Percentiles rank a stretch among this genome's conserved stretches.
These are phyloP conservation scores for Shargacucullia verbasci DNA, from an alignment of 2,888 invertebrate genomes.

Conservation along the genomic window DNA sequence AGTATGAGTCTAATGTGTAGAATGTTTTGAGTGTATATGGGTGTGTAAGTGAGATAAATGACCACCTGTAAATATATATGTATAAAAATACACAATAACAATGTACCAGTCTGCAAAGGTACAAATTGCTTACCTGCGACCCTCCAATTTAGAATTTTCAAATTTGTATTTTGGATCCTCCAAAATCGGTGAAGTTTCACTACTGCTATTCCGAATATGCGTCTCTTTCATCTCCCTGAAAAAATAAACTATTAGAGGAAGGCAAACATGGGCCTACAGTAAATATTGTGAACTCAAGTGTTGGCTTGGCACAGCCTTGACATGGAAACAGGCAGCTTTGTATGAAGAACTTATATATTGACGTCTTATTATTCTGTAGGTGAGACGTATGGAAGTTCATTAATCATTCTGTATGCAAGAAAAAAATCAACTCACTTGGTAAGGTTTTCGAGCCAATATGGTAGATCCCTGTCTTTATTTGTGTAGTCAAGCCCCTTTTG, in stretches of 20 bases:
- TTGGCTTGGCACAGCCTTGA: slow-evolving; percentile 66
- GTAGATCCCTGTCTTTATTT: slow-evolving; percentile 72
- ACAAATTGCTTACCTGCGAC: slow-evolving; percentile 63
- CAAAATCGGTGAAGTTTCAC: slow-evolving; percentile 61
- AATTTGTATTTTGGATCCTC: slow-evolving; percentile 62
- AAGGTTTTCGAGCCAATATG: slow-evolving; percentile 83
- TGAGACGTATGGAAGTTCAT: slow-evolving; percentile 51
- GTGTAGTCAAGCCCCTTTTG: slow-evolving; percentile 75
- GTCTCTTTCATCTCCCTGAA: slow-evolving; percentile 85
- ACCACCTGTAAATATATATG: too few species aligned
- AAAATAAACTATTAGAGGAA: slow-evolving; percentile 33
- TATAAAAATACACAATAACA: background rate
- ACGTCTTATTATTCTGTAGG: slow-evolving; percentile 52
- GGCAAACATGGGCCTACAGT: slow-evolving; percentile 1
- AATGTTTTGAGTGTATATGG: too few species aligned
- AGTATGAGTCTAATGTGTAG: too few species aligned
- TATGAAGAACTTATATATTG: slow-evolving; percentile 57
- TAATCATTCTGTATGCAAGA: slow-evolving; percentile 61
- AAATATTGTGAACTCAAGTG: slow-evolving; percentile 13
- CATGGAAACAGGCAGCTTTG: slow-evolving; percentile 66
- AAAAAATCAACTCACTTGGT: slow-evolving; percentile 74
- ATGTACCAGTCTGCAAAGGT: background rate
- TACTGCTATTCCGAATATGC: slow-evolving; percentile 72
- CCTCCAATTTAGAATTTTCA: slow-evolving; percentile 65
- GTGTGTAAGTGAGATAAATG: too few species aligned